Conservation (phyloP, 1,140 invertebrate genomes). For the Megalopta genalis region DNA sequence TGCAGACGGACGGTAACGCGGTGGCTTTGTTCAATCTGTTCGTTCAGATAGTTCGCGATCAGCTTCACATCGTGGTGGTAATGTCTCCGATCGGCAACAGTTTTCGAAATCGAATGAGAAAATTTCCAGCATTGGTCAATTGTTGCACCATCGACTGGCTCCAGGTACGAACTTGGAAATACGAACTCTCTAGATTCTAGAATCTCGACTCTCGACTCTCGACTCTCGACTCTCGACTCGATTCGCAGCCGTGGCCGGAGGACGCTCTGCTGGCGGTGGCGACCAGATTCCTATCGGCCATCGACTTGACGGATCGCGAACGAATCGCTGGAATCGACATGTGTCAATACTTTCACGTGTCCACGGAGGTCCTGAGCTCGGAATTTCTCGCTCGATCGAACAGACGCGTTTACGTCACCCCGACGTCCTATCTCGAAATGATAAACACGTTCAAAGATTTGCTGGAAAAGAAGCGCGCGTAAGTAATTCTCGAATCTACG, state of each 20-base stretch:
- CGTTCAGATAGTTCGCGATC: constrained; percentile 92
- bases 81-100: constrained; percentile 95
- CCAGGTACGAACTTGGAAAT: constrained; percentile 86
- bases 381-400: constrained; percentile 87
- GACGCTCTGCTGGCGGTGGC: constrained; percentile 96
- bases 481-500: neutral
- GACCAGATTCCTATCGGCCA: constrained; percentile 90
- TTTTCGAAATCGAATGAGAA: constrained; percentile 92
- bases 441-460: constrained; percentile 95
- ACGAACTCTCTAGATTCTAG: no score
- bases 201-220: no score
- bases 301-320: constrained; percentile 89
- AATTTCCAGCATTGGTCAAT: constrained; percentile 96
- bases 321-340: constrained; percentile 88
- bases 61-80: constrained; percentile 94
- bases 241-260: constrained; percentile 91
- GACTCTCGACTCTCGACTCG: neutral
- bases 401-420: constrained; percentile 94
- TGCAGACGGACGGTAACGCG: constrained; percentile 95
- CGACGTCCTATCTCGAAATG: constrained; percentile 95
- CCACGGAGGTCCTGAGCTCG: constrained; percentile 88
- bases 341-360: constrained; percentile 95
- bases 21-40: constrained; percentile 97
- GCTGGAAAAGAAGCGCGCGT: constrained; percentile 82
- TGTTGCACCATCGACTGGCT: constrained; percentile 99